Evolutionary conservation across 2,888 invertebrate species (phyloP), one percentile per base, ranked within the genome.

Genomic region (Drosophila setosimentum): DNA sequence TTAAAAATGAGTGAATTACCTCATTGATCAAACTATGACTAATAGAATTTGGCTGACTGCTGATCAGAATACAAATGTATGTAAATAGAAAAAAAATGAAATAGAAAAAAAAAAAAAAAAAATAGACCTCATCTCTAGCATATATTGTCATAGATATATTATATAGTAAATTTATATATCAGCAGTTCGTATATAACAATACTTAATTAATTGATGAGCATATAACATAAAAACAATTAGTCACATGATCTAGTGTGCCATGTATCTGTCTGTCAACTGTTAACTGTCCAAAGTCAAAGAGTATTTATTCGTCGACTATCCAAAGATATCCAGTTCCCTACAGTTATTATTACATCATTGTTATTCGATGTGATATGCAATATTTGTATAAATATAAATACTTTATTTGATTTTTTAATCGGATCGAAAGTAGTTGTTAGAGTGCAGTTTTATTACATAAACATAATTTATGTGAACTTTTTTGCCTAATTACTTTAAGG

Each of bases 21-120:
- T 63, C 59, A 63, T 45, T 45, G 58, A 63, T 58, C 59, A 63
- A 32, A 45, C 21, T 27, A 21, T 63, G 45, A 59, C 59, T 59
- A 63, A 54, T 37, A 37, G 7, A 40, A 27, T 55, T 37, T n/a
- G 10, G 30, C 21, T 18, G 35, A 50, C 51, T 51, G 51, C n/a
- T n/a, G 27, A 32, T 53, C 53, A 53, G 21, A 53, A 33, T 32
- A 27, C 45, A 24, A 16, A 35, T 27, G 54, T 18, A 37, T 54
- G 24, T 27, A 33, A 54, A 54, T 54, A 35, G n/a, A n/a, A n/a
- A n/a, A 37, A 27, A 55, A 13, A n/a, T 37, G 27, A 13, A n/a
- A n/a, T n/a, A n/a, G n/a, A n/a, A n/a, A n/a, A n/a, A n/a, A 37
- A 27, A 55, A 13, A n/a, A 27, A n/a, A 13, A 35, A 35, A 27